phyloP scores from a whole-genome alignment of 2,888 invertebrate species.

The Tortrix viridana region DNA sequence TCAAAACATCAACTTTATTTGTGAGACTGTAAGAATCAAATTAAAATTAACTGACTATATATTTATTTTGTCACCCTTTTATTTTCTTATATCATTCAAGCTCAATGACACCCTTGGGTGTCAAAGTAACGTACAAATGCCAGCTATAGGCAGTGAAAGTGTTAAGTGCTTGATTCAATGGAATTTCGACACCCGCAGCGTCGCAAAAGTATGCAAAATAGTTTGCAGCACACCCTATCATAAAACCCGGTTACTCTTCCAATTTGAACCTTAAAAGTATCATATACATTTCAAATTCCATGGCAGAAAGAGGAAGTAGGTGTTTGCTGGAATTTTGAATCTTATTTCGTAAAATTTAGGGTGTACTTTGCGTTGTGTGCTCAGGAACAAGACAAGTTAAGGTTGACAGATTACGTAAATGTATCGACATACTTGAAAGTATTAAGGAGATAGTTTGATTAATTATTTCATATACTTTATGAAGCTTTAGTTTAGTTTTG shows the following conservation, averaged over 20 bases:
- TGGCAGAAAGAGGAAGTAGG: not conserved
- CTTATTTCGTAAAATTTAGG: conserved; percentile 39
- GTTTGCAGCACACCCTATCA: conserved; percentile 49
- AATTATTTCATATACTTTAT: conserved; percentile 62
- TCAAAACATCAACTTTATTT: conserved; percentile 9
- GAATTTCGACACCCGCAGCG: conserved; percentile 62
- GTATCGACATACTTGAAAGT: conserved; percentile 45
- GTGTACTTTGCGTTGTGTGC: conserved; percentile 24
- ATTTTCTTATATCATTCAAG: conserved; percentile 39
- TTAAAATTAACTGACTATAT: not conserved
- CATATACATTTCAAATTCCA: not conserved
- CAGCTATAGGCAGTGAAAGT: too few relatives aligned
- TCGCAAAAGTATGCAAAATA: conserved; percentile 66
- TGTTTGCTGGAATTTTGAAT: conserved; percentile 27
- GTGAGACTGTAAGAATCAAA: not conserved
- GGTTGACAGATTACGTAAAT: conserved; percentile 71
- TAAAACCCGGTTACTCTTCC: not conserved
- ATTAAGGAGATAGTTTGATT: conserved; percentile 58
- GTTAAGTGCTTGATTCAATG: conserved; percentile 49
- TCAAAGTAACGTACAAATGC: too few relatives aligned
- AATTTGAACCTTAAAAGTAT: not conserved
- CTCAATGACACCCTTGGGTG: too few relatives aligned
- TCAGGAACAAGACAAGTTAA: conserved; percentile 34
- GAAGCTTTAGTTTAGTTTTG: conserved; percentile 48
- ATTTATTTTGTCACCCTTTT: conserved; percentile 46